Evolutionary conservation across 2,113 vertebrate genomes (phyloP), one percentile per base, ranked within the genome.

Genomic region (Vulpes vulpes): DNA sequence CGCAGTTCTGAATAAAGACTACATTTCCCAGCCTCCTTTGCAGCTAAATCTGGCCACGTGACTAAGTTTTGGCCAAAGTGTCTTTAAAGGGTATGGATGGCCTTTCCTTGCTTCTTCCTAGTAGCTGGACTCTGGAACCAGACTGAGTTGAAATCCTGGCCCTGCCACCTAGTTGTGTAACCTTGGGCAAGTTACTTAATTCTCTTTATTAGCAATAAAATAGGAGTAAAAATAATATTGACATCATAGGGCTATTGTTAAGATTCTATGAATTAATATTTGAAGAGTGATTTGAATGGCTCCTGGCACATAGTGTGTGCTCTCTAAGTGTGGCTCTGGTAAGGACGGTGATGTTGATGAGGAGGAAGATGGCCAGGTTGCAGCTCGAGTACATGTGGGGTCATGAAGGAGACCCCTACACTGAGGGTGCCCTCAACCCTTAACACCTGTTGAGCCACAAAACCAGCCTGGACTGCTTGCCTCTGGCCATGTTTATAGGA

Each of bases 201-300:
- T 20, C 25, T 74, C 93, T 81, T 79, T 76, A 20, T 87, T 95
- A 71, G 16, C 67, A 91, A 59, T 30, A 83, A 87, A 92, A 73
- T 49, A 53, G 30, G 16, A 84, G 49, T 76, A 35, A 85, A 96
- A 84, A 49, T 53, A 85, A 64, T 69, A 78, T 74, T 49, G 90
- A 32, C 4, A 8, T 64, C 51, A 15, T 43, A 51, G 59, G 43
- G 53, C 60, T 84, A 55, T 15, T 62, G 43, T 60, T 35, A 88
- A 38, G 57, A 64, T 27, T 38, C 57, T 22, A 64, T 15, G 53
- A 55, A 25, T 53, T 64, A 11, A 12, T n/a, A 60, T 65, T 81
- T 55, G 79, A 73, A 79, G 95, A 73, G 35, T n/a, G 35, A 53
- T 79, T 64, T 71, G 64, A 81, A 71, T 60, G 57, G 17, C 22